Conservation (phyloP, 1,140 invertebrate genomes). For the Mactra quadrangularis region DNA sequence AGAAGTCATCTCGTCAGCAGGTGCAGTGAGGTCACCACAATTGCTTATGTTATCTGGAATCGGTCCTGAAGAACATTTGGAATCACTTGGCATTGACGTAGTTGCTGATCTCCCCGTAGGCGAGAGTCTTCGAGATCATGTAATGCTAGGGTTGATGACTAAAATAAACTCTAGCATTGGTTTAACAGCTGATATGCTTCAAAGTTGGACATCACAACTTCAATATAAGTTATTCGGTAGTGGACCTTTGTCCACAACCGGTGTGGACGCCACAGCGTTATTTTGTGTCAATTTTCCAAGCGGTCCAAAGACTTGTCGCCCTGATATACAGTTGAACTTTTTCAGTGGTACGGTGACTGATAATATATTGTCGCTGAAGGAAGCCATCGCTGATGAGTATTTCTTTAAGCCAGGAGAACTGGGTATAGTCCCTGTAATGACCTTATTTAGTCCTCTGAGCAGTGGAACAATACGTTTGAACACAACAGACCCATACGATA, state of each 20-base stretch:
- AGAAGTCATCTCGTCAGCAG: constrained; percentile 85
- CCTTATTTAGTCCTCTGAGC: constrained; percentile 70
- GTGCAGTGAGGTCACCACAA: constrained; percentile 93
- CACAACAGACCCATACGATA: constrained; percentile 89
- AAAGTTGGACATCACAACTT: constrained; percentile 3
- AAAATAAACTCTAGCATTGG: constrained; percentile 18
- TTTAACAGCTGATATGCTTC: constrained; percentile 15
- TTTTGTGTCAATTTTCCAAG: constrained; percentile 10
- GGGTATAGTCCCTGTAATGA: constrained; percentile 17
- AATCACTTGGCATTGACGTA: constrained; percentile 17
- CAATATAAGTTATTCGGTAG: constrained; percentile 31
- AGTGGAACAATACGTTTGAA: constrained; percentile 77
- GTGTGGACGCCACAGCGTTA: constrained; percentile 40
- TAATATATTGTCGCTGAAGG: constrained; percentile 1
- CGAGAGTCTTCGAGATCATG: constrained; percentile 41
- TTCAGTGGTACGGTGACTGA: background rate
- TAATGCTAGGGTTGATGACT: constrained; percentile 2
- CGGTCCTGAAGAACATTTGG: constrained; percentile 86
- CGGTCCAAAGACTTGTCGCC: background rate
- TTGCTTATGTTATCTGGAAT: constrained; percentile 95
- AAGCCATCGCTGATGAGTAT: constrained; percentile 18
- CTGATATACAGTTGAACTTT: constrained; percentile 54
- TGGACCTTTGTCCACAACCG: constrained; percentile 15
- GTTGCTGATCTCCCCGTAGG: constrained; percentile 44
- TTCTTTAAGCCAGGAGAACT: background rate